Conservation (phyloP, 2,113 vertebrate genomes). For the Pogona vitticeps region DNA sequence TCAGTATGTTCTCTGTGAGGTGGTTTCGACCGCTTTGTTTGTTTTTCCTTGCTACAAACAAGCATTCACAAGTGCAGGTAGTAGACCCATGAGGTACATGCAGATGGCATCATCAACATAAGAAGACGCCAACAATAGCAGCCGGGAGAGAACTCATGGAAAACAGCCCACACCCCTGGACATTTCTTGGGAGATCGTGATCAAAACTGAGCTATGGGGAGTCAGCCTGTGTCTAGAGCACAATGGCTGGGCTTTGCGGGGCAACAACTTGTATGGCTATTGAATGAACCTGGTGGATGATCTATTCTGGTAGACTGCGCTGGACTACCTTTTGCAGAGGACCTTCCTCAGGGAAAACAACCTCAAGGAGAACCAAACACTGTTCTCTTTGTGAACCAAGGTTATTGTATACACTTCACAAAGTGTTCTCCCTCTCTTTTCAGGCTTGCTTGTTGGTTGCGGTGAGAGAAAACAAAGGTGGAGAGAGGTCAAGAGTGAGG, state of each 20-base stretch:
- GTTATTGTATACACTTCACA: background rate
- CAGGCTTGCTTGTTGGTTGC: background rate
- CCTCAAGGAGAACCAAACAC: constrained; percentile 2
- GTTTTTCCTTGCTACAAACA: background rate
- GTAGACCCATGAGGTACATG: too few relatives aligned
- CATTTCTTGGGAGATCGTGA: background rate
- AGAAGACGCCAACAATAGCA: background rate
- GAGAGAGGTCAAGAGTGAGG: background rate
- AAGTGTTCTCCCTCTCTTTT: background rate
- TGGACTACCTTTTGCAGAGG: background rate
- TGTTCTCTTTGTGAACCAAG: constrained; percentile 6
- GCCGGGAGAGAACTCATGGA: background rate
- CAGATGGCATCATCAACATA: background rate
- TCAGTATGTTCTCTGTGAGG: background rate
- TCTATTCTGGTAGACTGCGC: background rate
- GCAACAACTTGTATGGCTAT: background rate
- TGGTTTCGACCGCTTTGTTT: background rate
- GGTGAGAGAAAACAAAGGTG: constrained; percentile 4
- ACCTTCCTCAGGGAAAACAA: background rate
- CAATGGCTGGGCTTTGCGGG: too few relatives aligned
- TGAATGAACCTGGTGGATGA: background rate
- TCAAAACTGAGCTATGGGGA: background rate
- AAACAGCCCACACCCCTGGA: background rate
- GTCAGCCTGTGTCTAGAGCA: background rate
- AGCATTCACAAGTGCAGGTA: background rate